Evolutionary conservation across 2,888 invertebrate genomes (phyloP).

Genomic region (Oxytorus armatus): DNA sequence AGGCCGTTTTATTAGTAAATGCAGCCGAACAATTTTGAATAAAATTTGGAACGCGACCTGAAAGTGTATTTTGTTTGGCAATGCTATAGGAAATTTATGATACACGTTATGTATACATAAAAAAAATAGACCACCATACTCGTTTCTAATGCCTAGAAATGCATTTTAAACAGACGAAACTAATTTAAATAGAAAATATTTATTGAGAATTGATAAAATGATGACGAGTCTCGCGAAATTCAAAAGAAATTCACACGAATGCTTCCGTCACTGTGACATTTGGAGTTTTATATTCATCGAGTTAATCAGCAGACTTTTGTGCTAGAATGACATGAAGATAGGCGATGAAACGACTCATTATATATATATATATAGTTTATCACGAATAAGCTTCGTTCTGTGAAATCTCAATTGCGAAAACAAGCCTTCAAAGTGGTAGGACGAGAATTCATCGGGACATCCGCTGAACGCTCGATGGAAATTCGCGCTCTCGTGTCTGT

Average conservation of each 20-base stretch:
- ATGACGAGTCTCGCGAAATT: background rate
- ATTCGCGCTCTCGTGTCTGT: background rate
- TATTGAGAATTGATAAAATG: too few species aligned
- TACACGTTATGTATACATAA: too few species aligned
- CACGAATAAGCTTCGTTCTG: constrained; percentile 10
- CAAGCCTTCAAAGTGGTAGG: background rate
- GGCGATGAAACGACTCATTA: background rate
- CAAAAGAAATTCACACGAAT: background rate
- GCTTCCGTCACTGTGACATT: background rate
- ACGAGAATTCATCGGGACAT: constrained; percentile 14
- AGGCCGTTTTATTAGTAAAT: constrained; percentile 12
- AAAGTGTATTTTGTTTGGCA: too few species aligned
- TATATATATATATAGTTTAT: background rate
- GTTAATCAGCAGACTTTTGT: constrained; percentile 26
- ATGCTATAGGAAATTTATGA: too few species aligned
- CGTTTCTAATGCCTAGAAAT: too few species aligned
- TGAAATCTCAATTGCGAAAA: constrained; percentile 30
- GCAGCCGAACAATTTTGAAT: background rate
- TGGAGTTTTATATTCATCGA: constrained; percentile 18
- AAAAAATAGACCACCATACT: too few species aligned
- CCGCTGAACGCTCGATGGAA: background rate
- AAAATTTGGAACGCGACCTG: background rate
- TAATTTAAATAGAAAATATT: too few species aligned
- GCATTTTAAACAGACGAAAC: too few species aligned
- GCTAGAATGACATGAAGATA: background rate